Evolutionary conservation across 2,888 invertebrate species (phyloP).

Genomic region (Erebia palarica): DNA sequence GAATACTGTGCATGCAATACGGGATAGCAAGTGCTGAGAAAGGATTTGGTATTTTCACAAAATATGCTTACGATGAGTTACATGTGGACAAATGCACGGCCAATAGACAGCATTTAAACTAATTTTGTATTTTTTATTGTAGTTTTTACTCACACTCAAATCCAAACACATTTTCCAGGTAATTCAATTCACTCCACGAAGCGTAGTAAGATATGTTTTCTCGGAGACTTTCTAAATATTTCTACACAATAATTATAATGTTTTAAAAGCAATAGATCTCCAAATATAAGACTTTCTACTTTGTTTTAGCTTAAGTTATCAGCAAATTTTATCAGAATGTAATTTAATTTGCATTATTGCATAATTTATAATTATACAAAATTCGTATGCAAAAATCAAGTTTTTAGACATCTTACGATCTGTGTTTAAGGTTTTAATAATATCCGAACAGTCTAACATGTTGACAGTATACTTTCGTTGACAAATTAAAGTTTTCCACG

Average conservation of each 20-base stretch:
- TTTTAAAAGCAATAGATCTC: neutral
- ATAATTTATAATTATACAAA: neutral
- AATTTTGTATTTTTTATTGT: too few species aligned
- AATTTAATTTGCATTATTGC: slow-evolving; percentile 4
- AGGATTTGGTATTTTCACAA: too few species aligned
- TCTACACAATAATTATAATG: neutral
- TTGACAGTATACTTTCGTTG: slow-evolving; percentile 13
- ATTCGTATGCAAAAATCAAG: neutral
- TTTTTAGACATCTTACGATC: neutral
- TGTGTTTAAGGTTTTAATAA: neutral
- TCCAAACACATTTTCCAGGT: neutral
- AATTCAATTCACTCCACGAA: neutral
- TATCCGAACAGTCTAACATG: neutral
- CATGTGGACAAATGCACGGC: neutral
- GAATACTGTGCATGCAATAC: too few species aligned
- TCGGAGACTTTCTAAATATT: neutral
- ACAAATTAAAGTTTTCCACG: slow-evolving; percentile 13
- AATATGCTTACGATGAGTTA: neutral
- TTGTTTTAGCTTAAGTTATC: neutral
- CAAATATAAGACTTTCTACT: neutral
- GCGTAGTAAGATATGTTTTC: neutral
- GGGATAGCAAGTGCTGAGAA: too few species aligned
- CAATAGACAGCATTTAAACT: neutral
- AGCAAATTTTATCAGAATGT: neutral
- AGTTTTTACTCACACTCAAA: too few species aligned